Base-by-base conservation (phyloP, 2,113 vertebrate genomes). In the Microtus oregoni region DNA sequence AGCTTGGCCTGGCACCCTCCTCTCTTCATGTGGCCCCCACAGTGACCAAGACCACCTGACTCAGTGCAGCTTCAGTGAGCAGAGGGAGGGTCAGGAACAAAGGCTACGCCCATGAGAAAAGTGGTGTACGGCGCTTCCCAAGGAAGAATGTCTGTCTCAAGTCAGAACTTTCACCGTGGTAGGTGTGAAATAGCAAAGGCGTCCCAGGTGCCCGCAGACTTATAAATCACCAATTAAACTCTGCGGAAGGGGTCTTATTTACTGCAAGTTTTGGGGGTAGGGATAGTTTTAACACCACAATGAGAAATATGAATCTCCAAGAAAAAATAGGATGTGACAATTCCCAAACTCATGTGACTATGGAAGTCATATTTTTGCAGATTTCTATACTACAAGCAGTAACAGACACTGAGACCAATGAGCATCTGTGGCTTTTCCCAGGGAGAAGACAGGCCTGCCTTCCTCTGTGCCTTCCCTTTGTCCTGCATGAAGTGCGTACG, bases 121-220 rank as follows among this genome's bases (percentile, higher is more conserved):
- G 3, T 5, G 5, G 15, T 2, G 28, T 15, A 2, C 30, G 1
- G 72, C 7, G 0, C 79, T 97, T 97, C 97, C 95, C 97, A 97
- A 89, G 95, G 77, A 76, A 5, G 63, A 17, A 11, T 1, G 22
- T 7, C 52, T 1, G 22, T 7, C 52, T 15, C 9, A 72, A 58
- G 70, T 30, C 2, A 55, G 76, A 24, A 83, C 68, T 89, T 78
- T 58, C 26, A 10, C 5, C 0, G 35, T 12, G 2, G 55, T 47
- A 96, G 85, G 81, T 97, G 88, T 95, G 86, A 88, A 97, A 77
- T 95, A 91, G 96, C 96, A 85, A 92, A 97, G 63, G 92, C 79
- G 10, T 52, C 78, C 88, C n/a, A 10, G 30, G 63, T 50, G 2
- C 75, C 61, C 1, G 61, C n/a, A 8, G 68, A 82, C 92, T 86